Evolutionary conservation across 2,888 invertebrate species (phyloP), one percentile per base, ranked within the genome.

Genomic region (Athalia rosae): DNA sequence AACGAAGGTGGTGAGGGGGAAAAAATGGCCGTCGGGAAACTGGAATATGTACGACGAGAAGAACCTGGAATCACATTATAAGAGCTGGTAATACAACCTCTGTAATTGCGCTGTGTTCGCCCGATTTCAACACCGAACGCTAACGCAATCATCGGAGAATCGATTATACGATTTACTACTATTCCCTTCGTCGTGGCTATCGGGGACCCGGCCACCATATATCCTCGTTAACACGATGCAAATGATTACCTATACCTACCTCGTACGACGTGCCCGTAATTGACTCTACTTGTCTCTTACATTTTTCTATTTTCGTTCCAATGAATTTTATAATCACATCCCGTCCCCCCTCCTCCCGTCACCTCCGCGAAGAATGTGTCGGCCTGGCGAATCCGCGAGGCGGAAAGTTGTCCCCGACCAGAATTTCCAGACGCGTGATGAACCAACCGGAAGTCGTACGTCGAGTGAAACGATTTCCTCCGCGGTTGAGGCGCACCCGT

Each of bases 71-170:
- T 8, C 64, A 48, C 45, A 45, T n/a, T 47, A 62, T 41, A 13
- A 45, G 67, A 79, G 79, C 79, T 80, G 80, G 81, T 79, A 83
- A 83, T 82, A 82, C 83, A 82, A 80, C 80, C 77, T 76, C 71
- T 71, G 78, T 84, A 84, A 84, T 84, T 84, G 82, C 81, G 79
- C 83, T 82, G 84, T 81, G 82, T 84, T 79, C 80, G 81, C 82
- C 80, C 81, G 84, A 84, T 84, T 83, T 83, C 80, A 77, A 62
- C 79, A 78, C 59, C 77, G 78, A 79, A 77, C 81, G 84, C 81
- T 84, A 83, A 84, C 81, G 80, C 79, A 81, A 84, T 84, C 84
- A 84, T 82, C 84, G 80, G 82, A 79, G 80, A 83, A 84, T 84
- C 84, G 81, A 84, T 83, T 83, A 83, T 50, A 56, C 61, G 5